Base-by-base conservation (phyloP, 2,888 invertebrate species). In the Diarsia mendica region DNA sequence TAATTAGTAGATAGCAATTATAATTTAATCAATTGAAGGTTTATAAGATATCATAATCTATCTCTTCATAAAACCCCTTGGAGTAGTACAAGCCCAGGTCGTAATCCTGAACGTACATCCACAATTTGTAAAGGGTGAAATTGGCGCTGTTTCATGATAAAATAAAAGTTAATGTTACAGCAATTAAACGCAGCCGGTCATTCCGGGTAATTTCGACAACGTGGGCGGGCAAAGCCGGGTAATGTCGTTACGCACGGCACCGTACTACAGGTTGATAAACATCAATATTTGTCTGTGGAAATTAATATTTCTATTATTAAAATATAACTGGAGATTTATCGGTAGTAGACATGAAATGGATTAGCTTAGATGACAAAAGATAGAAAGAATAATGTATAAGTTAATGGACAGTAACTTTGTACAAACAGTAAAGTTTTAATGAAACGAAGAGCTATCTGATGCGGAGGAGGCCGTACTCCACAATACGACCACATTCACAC, bases 131-230 rank as follows among this genome's bases (percentile, higher is more conserved):
- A 51, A 48, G 63, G 61, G 55, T 67, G 55, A 73, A 75, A 83
- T 85, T 85, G 87, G 78, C 69, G 67, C 64, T 71, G 76, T 82
- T 73, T 76, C 53, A 69, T 79, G 67, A 83, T 76, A 81, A 86
- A 85, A 88, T 87, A 88, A 87, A 88, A 88, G 76, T 87, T 80
- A 82, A 87, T 87, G 80, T 82, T 79, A 72, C 51, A 73, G 72
- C 84, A 87, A 85, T 88, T 83, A 87, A 83, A 87, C 80, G 68
- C 86, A 85, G 81, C 39, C 68, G 75, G 79, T 67, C 79, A 85
- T 81, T 80, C 74, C 79, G 76, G 49, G 74, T 78, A 85, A 83
- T 87, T 79, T 82, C 74, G 66, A 33, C 73, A 73, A 53, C 60
- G 79, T 48, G 73, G 73, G 55, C 72, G 70, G 78, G 61, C 66